Evolutionary conservation across 2,113 vertebrate genomes (phyloP).

Genomic region (Varanus salvator): DNA sequence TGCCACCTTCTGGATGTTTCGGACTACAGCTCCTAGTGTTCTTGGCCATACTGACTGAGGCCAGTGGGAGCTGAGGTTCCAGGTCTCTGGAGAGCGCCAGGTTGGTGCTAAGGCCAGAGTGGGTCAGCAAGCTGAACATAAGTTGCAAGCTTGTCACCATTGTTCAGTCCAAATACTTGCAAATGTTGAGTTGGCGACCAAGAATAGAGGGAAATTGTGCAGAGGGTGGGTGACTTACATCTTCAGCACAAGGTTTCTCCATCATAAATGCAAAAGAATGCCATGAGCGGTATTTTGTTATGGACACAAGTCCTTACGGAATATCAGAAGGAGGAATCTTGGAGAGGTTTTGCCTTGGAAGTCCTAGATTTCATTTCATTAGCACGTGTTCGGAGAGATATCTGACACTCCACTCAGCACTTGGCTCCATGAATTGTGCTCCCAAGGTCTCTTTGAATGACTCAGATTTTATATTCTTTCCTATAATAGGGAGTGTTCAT

Average conservation of each 20-base stretch:
- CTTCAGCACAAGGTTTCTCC: background rate
- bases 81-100: too few relatives aligned
- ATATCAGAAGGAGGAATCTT: constrained; percentile 4
- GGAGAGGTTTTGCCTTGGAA: constrained; percentile 39
- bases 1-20: background rate
- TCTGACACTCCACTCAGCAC: constrained; percentile 28
- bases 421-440: constrained; percentile 58
- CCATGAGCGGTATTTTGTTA: background rate
- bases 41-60: background rate
- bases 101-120: background rate
- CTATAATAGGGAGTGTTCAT: constrained; percentile 8
- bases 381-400: constrained; percentile 44
- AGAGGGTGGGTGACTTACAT: background rate
- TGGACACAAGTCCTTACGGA: background rate
- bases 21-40: background rate
- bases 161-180: background rate
- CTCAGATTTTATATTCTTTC: constrained; percentile 55
- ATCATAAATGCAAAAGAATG: background rate
- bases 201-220: background rate
- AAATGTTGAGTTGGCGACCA: background rate
- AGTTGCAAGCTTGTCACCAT: background rate
- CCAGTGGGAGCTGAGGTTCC: too few relatives aligned
- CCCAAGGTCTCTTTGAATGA: constrained; percentile 59
- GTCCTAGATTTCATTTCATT: constrained; percentile 24
- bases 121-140: background rate